Conservation (phyloP, 2,888 invertebrate species). For the Smittia aterrima region DNA sequence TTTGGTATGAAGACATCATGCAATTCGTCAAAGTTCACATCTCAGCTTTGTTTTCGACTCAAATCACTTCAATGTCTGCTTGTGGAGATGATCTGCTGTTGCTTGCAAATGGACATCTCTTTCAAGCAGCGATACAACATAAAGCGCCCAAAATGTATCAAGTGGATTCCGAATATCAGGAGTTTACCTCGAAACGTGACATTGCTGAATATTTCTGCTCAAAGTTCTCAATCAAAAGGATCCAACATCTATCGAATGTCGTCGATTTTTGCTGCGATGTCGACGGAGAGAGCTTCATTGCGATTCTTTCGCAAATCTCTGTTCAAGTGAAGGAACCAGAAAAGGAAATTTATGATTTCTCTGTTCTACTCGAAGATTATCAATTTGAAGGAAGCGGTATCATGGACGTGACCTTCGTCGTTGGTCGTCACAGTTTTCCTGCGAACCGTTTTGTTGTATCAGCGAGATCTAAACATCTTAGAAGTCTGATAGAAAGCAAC, state of each 20-base stretch:
- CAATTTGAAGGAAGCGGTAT: slow-evolving; percentile 14
- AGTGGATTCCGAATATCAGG: slow-evolving; percentile 20
- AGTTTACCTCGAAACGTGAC: slow-evolving; percentile 16
- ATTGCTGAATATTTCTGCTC: neutral
- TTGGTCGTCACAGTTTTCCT: slow-evolving; percentile 62
- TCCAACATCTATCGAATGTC: slow-evolving; percentile 18
- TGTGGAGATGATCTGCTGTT: slow-evolving; percentile 50
- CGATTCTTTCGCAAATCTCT: neutral
- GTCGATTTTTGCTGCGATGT: neutral
- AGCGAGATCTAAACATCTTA: slow-evolving; percentile 62
- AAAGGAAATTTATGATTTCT: slow-evolving; percentile 20
- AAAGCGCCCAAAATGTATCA: slow-evolving; percentile 18
- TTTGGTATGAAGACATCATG: slow-evolving; percentile 53
- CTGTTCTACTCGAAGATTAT: neutral
- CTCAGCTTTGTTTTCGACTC: slow-evolving; percentile 47
- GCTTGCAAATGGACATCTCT: slow-evolving; percentile 47
- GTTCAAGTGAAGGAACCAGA: neutral
- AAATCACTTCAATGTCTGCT: slow-evolving; percentile 48
- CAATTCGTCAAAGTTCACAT: slow-evolving; percentile 52
- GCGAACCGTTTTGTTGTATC: slow-evolving; percentile 74
- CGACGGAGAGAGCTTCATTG: slow-evolving; percentile 25
- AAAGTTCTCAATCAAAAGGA: slow-evolving; percentile 19
- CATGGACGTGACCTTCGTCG: slow-evolving; percentile 43
- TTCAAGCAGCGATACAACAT: neutral
- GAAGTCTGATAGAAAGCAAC: slow-evolving; percentile 56